These are phyloP conservation scores for Drosophila kepulauana DNA, from an alignment of 1,140 invertebrate genomes.

Conservation along the genomic window DNA sequence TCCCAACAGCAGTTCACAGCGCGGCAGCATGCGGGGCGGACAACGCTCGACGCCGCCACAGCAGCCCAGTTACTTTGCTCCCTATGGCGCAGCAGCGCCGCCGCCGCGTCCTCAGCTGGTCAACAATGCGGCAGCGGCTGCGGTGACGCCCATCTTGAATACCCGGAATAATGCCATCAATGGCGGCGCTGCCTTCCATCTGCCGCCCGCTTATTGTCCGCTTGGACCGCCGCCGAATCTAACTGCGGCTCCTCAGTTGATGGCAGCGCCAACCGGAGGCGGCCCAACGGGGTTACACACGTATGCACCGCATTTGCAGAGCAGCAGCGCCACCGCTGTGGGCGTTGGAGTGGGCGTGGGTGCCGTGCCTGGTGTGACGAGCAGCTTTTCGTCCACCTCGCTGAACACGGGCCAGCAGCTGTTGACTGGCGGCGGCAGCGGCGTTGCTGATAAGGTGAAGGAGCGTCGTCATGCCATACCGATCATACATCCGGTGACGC, in stretches of 20 bases:
- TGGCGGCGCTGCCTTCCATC: conserved; percentile 48
- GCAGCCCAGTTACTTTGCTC: conserved; percentile 43
- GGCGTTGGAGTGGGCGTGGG: conserved; percentile 23
- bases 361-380: conserved; percentile 23
- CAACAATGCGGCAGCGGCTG: conserved; percentile 25
- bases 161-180: conserved; percentile 51
- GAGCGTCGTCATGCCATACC: conserved; percentile 73
- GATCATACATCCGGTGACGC: conserved; percentile 77
- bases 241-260: conserved; percentile 17
- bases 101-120: conserved; percentile 45
- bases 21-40: conserved; percentile 46
- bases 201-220: conserved; percentile 40
- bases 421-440: background rate
- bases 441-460: conserved; percentile 46
- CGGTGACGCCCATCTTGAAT: conserved; percentile 57
- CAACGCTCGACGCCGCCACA: conserved; percentile 56
- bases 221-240: conserved; percentile 46
- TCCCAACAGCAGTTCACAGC: conserved; percentile 24
- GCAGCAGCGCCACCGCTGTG: conserved; percentile 32
- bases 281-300: conserved; percentile 47
- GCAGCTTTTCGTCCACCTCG: conserved; percentile 40
- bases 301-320: conserved; percentile 54
- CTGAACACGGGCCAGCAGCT: conserved; percentile 34
- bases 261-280: conserved; percentile 9
- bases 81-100: conserved; percentile 43